Percentiles rank a stretch among this genome's conserved stretches.
Evolutionary conservation across 2,113 vertebrate genomes (phyloP).

Genomic region (Callopanchax toddi): DNA sequence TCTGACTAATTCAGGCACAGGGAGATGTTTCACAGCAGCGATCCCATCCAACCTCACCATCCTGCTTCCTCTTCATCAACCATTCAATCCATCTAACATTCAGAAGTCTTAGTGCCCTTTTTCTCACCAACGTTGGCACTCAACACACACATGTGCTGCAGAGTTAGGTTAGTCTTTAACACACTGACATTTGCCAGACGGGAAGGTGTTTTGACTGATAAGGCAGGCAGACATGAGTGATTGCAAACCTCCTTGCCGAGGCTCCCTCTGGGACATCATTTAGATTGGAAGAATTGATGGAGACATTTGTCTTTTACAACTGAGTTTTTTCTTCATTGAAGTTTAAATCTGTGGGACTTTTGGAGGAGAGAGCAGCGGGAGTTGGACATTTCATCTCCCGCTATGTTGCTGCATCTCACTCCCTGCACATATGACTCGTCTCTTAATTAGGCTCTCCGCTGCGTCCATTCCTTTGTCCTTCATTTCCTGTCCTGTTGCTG

Average conservation of each 20-base stretch:
- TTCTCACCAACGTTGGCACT: neutral
- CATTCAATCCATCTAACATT: constrained; percentile 52
- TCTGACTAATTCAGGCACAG: constrained; percentile 60
- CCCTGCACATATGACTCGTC: constrained; percentile 20
- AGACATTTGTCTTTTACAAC: constrained; percentile 43
- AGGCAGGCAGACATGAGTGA: constrained; percentile 47
- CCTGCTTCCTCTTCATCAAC: constrained; percentile 44
- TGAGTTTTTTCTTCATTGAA: constrained; percentile 25
- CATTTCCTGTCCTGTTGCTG: constrained; percentile 8
- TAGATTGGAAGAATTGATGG: constrained; percentile 54
- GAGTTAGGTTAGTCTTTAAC: constrained; percentile 30
- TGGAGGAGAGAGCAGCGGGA: constrained; percentile 19
- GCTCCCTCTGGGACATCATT: constrained; percentile 38
- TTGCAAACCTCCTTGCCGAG: constrained; percentile 33
- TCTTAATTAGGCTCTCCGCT: constrained; percentile 27
- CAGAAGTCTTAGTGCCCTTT: constrained; percentile 38
- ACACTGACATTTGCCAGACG: constrained; percentile 55
- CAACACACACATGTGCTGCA: constrained; percentile 19
- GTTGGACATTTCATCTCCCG: constrained; percentile 19
- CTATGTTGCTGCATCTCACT: constrained; percentile 10
- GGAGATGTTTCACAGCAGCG: constrained; percentile 43
- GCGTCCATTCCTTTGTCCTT: constrained; percentile 12
- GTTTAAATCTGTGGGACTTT: constrained; percentile 31
- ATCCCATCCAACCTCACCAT: constrained; percentile 38
- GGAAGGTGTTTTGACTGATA: constrained; percentile 57